Conservation (phyloP, 2,888 invertebrate species). For the Polymixis flavicincta region DNA sequence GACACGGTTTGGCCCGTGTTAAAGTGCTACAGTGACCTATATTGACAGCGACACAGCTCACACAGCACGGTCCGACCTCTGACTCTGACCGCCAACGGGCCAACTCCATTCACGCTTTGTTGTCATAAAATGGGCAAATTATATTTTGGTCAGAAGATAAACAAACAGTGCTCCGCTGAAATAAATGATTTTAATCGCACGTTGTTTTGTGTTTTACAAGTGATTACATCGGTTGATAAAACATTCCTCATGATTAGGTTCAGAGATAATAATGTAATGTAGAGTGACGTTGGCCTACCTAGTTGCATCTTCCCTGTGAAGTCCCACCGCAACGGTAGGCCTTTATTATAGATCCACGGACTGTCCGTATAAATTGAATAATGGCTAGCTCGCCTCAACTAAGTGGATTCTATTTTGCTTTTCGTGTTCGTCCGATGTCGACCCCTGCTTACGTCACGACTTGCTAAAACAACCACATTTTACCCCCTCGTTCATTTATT, state of each 20-base stretch:
- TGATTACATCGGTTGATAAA: conserved; percentile 19
- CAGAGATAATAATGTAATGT: conserved; percentile 14
- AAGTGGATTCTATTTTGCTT: conserved; percentile 86
- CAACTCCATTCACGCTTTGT: conserved; percentile 48
- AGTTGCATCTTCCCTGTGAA: conserved; percentile 20
- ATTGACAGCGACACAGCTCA: conserved; percentile 49
- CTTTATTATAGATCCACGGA: conserved; percentile 78
- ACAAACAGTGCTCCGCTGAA: conserved; percentile 19
- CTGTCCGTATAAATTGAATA: conserved; percentile 85
- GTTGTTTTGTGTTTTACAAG: conserved; percentile 6
- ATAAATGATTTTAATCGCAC: conserved; percentile 7
- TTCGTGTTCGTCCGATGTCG: conserved; percentile 76
- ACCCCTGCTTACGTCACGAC: conserved; percentile 69
- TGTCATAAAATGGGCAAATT: conserved; percentile 41
- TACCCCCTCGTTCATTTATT: conserved; percentile 65
- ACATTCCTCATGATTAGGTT: background rate
- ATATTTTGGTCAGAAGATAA: conserved; percentile 35
- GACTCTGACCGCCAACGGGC: conserved; percentile 47
- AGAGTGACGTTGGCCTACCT: conserved; percentile 2
- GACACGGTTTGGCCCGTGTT: conserved; percentile 40
- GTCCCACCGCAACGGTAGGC: conserved; percentile 69
- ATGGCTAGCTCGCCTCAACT: conserved; percentile 82
- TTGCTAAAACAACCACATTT: conserved; percentile 68
- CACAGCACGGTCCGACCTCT: conserved; percentile 43
- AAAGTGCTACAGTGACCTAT: conserved; percentile 67